These are phyloP conservation scores for Arbacia lixula DNA, from an alignment of 53 echinoderm and acorn worm species.

Conservation along the genomic window DNA sequence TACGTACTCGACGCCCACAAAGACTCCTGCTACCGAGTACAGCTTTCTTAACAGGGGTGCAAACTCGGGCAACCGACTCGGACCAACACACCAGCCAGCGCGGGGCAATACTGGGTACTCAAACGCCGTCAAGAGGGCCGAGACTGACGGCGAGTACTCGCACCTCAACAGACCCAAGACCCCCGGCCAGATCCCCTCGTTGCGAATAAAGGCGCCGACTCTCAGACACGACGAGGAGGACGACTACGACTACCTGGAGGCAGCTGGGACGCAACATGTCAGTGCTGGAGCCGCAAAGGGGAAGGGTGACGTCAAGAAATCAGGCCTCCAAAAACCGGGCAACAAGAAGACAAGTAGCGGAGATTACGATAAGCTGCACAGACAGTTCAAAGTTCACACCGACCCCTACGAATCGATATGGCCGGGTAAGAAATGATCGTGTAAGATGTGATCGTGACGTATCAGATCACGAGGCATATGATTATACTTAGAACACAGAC, in stretches of 20 bases:
- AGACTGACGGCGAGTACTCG: slow-evolving; percentile 46
- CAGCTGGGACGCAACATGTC: not conserved
- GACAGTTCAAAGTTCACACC: slow-evolving; percentile 29
- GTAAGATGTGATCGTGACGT: no score
- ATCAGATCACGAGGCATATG: no score
- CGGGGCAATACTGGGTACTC: slow-evolving; percentile 20
- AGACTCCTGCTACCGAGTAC: slow-evolving; percentile 1
- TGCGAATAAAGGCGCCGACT: slow-evolving; percentile 22
- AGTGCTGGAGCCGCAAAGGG: not conserved
- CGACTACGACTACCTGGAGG: slow-evolving; percentile 53
- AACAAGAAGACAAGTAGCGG: not conserved
- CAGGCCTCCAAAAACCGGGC: not conserved
- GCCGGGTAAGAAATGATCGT: slow-evolving; percentile 31
- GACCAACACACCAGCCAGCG: not conserved
- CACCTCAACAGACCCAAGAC: slow-evolving; percentile 38
- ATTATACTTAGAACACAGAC: no score
- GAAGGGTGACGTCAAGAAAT: not conserved
- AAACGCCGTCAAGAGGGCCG: slow-evolving; percentile 40
- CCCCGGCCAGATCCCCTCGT: not conserved
- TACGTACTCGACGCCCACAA: slow-evolving; percentile 20
- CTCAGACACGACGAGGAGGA: slow-evolving; percentile 43
- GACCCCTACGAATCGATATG: slow-evolving; percentile 53
- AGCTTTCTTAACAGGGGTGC: slow-evolving; percentile 19
- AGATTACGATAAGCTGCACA: slow-evolving; percentile 33
- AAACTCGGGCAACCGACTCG: not conserved